These are phyloP conservation scores for Hafferia zeledoni DNA, from an alignment of 2,797 vertebrate genomes.

Conservation along the genomic window DNA sequence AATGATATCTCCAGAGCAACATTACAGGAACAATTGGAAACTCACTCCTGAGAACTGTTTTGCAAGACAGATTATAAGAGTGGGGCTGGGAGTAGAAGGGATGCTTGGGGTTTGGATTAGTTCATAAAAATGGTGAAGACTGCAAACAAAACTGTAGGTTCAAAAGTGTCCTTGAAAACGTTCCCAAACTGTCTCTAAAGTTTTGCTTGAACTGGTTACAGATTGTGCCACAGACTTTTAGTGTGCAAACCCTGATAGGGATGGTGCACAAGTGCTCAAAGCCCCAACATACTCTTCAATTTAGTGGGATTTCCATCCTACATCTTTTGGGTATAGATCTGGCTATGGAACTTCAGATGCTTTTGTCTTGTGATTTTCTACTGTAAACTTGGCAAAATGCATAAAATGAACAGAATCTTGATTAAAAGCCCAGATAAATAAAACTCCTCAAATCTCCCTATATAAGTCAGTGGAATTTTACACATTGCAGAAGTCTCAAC, in stretches of 20 bases:
- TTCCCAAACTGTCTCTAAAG: not conserved
- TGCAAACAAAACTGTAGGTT: not conserved
- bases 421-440: not conserved
- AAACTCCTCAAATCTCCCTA: not conserved
- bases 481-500: not conserved
- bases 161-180: not conserved
- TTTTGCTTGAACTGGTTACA: not conserved
- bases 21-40: not conserved
- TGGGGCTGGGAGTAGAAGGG: not conserved
- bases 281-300: not conserved
- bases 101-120: not conserved
- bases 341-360: not conserved
- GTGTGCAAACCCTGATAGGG: not conserved
- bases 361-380: not conserved
- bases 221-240: not conserved
- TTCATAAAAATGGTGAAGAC: not conserved
- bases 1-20: not conserved
- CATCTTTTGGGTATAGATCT: not conserved
- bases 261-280: not conserved
- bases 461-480: not conserved
- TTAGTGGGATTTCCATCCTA: not conserved
- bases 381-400: not conserved
- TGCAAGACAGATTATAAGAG: not conserved
- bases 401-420: not conserved
- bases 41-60: not conserved